These are phyloP conservation scores for Lymantria dispar DNA, from an alignment of 2,888 invertebrate genomes.

Conservation along the genomic window DNA sequence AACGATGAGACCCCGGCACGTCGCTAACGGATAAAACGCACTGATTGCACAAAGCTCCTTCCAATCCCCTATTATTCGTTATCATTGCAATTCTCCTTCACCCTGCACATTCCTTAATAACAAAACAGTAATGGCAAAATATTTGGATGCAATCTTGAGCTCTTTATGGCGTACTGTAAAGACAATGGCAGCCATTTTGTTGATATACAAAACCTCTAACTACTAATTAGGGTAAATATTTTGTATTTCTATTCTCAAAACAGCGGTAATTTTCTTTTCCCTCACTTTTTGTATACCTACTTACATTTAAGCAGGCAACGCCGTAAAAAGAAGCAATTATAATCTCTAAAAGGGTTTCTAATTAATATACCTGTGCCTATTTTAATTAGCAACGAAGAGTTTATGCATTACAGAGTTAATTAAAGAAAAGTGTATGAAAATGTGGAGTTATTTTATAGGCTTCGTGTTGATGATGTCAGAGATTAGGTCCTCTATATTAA, in stretches of 20 bases:
- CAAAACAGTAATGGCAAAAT: slow-evolving; percentile 43
- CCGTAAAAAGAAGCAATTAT: slow-evolving; percentile 39
- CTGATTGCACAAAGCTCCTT: slow-evolving; percentile 77
- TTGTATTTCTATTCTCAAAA: slow-evolving; percentile 27
- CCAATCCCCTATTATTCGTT: slow-evolving; percentile 71
- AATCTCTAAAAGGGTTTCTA: slow-evolving; percentile 44
- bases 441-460: too few species aligned
- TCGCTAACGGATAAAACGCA: slow-evolving; percentile 61
- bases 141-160: slow-evolving; percentile 52
- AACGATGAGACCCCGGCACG: slow-evolving; percentile 44
- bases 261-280: slow-evolving; percentile 29
- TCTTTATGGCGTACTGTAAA: slow-evolving; percentile 38
- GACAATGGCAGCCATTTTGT: slow-evolving; percentile 49
- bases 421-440: slow-evolving; percentile 14
- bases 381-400: slow-evolving; percentile 44
- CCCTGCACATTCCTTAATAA: slow-evolving; percentile 59
- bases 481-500: too few species aligned
- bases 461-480: too few species aligned
- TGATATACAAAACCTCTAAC: slow-evolving; percentile 11
- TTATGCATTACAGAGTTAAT: slow-evolving; percentile 34
- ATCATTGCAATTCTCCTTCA: slow-evolving; percentile 65
- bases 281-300: slow-evolving; percentile 26
- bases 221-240: slow-evolving; percentile 25
- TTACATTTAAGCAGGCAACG: slow-evolving; percentile 33
- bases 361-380: slow-evolving; percentile 37